Evolutionary conservation across 2,113 vertebrate genomes (phyloP), one percentile per base, ranked within the genome.

Genomic region (Podilymbus podiceps): DNA sequence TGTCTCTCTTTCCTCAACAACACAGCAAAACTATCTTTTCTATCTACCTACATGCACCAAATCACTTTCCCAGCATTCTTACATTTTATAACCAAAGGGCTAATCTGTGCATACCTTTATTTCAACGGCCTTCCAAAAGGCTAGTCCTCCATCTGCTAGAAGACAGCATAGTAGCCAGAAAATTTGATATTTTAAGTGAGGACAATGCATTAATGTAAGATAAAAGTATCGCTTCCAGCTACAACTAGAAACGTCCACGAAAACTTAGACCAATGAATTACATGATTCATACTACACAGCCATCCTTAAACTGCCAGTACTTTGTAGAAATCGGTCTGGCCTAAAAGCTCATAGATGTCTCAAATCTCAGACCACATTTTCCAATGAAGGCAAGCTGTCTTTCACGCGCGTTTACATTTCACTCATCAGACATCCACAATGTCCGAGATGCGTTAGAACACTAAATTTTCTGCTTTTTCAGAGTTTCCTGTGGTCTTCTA

Each of bases 221-320:
- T 13, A 89, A 90, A 97, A 73, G 63, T 84, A 68, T 77, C 3
- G 67, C 92, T 95, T 81, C 79, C 85, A 95, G 78, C 73, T 89
- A 81, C 23, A 71, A 55, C 22, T 58, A 47, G 60, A 93, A 85
- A 82, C 15, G 10, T 56, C 68, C 53, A 92, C 83, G 46, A 50
- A 90, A 89, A 53, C 42, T 90, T 66, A 47, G 33, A 74, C 53
- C 42, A 60, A 40, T 56, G 28, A 97, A 92, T 90, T 74, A 83
- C 9, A 90, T 3, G 6, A 90, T 82, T 75, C 22, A 71, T 28
- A 35, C 28, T 38, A 62, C 46, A 49, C 44, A 64, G 60, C 18
- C 71, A 91, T 73, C 64, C 84, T 68, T 68, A 55, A 76, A 22
- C 12, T 46, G 35, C 73, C 71, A 56, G 44, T 72, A 71, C n/a